Conservation (phyloP, 2,888 invertebrate species). For the Xylocampa areola region DNA sequence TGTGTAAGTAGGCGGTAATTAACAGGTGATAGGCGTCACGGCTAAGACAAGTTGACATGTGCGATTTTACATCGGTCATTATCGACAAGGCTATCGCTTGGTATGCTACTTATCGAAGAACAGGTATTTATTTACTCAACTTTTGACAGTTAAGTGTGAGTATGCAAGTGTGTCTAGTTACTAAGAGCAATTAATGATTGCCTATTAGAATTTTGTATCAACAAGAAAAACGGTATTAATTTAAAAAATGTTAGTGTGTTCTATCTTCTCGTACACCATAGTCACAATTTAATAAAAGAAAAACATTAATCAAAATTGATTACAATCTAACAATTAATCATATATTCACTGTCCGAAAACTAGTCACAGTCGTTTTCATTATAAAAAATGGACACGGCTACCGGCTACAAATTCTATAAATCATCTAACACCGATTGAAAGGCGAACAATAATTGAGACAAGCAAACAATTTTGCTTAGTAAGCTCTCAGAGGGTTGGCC, state of each 20-base stretch:
- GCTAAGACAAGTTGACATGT: constrained; percentile 64
- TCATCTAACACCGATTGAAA: constrained; percentile 56
- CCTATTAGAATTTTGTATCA: neutral
- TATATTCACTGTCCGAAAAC: constrained; percentile 13
- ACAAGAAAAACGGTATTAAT: neutral
- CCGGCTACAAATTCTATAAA: constrained; percentile 38
- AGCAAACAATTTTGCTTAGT: constrained; percentile 82
- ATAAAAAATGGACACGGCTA: constrained; percentile 29
- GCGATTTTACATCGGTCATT: constrained; percentile 56
- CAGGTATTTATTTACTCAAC: constrained; percentile 50
- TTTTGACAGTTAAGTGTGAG: constrained; percentile 51
- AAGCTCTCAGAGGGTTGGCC: constrained; percentile 70
- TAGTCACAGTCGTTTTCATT: constrained; percentile 15
- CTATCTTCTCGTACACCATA: too few species aligned
- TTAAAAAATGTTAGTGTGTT: too few species aligned
- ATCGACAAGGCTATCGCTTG: constrained; percentile 60
- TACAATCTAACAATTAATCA: constrained; percentile 35
- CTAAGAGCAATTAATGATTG: neutral
- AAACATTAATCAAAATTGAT: constrained; percentile 6
- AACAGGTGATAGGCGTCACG: constrained; percentile 77
- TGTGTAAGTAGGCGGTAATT: constrained; percentile 78
- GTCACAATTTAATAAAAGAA: too few species aligned
- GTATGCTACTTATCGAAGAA: constrained; percentile 30
- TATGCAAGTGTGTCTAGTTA: constrained; percentile 36
- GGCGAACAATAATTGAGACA: constrained; percentile 73